Conservation (phyloP, 2,888 invertebrate species). For the Chalcis sispes region DNA sequence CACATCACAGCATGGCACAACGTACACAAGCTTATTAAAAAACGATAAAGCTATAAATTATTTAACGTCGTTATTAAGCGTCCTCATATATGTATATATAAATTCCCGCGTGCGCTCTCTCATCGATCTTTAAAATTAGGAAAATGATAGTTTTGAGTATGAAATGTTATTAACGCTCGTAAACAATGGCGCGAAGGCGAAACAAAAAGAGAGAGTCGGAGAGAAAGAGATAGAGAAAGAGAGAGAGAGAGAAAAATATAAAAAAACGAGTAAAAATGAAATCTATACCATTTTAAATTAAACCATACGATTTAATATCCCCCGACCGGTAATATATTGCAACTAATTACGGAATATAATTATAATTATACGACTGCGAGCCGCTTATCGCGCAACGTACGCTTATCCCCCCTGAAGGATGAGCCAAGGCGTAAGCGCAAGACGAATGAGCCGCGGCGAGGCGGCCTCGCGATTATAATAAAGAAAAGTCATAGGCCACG, state of each 20-base stretch:
- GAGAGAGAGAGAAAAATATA: too few relatives aligned
- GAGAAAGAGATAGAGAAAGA: too few relatives aligned
- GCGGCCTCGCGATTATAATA: slow-evolving; percentile 63
- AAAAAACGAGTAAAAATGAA: too few relatives aligned
- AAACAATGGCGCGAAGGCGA: background rate
- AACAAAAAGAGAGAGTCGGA: slow-evolving; percentile 15
- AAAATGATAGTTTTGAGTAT: slow-evolving; percentile 32
- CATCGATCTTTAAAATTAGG: slow-evolving; percentile 41
- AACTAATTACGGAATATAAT: slow-evolving; percentile 53
- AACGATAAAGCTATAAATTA: slow-evolving; percentile 26
- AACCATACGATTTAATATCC: slow-evolving; percentile 41
- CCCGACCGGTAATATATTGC: slow-evolving; percentile 44
- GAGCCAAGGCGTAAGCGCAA: slow-evolving; percentile 23
- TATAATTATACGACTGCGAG: slow-evolving; percentile 32
- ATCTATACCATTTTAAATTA: slow-evolving; percentile 22
- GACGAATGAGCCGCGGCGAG: slow-evolving; percentile 44
- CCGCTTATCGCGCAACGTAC: background rate
- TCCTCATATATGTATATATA: background rate
- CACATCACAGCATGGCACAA: background rate
- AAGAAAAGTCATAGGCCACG: slow-evolving; percentile 63
- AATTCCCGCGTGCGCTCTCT: background rate
- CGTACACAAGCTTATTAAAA: slow-evolving; percentile 4
- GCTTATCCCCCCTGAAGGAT: too few relatives aligned
- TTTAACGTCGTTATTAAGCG: slow-evolving; percentile 31
- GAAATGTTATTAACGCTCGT: slow-evolving; percentile 14